phyloP scores from a whole-genome alignment of 2,888 invertebrate species.

The Sinohyriopsis cumingii region DNA sequence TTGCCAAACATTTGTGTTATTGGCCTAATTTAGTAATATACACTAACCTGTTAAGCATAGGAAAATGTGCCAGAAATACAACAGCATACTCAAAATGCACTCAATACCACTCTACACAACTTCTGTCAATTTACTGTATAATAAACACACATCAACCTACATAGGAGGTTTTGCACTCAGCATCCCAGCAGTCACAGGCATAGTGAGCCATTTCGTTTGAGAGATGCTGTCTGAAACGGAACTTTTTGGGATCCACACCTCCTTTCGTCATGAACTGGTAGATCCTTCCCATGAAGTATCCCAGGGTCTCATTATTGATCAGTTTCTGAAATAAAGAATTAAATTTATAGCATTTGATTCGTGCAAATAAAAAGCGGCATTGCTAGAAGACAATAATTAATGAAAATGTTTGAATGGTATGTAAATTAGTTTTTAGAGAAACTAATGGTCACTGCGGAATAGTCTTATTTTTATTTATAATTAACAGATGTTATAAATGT shows the following conservation, averaged over 20 bases:
- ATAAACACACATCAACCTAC: conserved; percentile 73
- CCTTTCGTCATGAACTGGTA: conserved; percentile 88
- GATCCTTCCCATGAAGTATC: conserved; percentile 97
- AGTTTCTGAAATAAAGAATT: conserved; percentile 71
- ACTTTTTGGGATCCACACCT: conserved; percentile 87
- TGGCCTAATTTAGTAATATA: too few species aligned
- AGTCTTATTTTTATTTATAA: background rate
- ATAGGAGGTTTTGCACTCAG: conserved; percentile 96
- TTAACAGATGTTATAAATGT: too few species aligned
- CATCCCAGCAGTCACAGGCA: conserved; percentile 99
- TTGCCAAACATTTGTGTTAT: too few species aligned
- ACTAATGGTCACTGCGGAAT: background rate
- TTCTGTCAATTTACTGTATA: background rate
- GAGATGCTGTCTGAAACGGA: conserved; percentile 99
- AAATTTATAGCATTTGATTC: background rate
- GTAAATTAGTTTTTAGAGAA: too few species aligned
- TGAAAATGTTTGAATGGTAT: too few species aligned
- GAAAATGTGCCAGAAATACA: background rate
- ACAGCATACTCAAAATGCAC: background rate
- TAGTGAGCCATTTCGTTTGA: conserved; percentile 99
- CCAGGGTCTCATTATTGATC: conserved; percentile 97
- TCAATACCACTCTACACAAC: background rate
- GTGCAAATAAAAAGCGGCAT: too few species aligned
- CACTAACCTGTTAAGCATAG: too few species aligned
- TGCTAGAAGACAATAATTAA: too few species aligned